Conservation (phyloP, 2,113 vertebrate species). For the Chiloscyllium plagiosum region DNA sequence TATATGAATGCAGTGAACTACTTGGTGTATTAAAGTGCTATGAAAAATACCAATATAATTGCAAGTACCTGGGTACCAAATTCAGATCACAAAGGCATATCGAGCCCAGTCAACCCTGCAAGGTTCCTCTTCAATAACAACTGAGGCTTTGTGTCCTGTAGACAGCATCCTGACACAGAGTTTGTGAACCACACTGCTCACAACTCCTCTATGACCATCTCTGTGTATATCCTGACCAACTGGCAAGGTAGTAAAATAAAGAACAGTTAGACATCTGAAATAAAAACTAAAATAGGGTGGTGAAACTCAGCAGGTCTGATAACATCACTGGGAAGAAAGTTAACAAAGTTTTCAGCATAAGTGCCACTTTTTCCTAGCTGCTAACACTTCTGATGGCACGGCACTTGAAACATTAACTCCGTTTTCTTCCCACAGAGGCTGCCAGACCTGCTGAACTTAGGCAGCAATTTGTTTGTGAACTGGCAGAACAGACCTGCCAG, state of each 20-base stretch:
- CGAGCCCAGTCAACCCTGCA: neutral
- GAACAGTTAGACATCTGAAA: no score
- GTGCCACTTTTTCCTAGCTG: no score
- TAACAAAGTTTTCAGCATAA: no score
- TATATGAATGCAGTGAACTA: neutral
- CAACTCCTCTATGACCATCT: neutral
- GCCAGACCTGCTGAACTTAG: no score
- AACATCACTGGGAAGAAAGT: no score
- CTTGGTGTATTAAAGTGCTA: neutral
- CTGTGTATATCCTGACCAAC: neutral
- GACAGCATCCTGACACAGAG: neutral
- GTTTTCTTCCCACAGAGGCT: no score
- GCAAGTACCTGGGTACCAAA: neutral
- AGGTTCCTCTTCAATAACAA: neutral
- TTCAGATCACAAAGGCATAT: neutral
- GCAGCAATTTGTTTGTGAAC: no score
- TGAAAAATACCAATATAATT: neutral
- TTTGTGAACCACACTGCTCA: neutral
- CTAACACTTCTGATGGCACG: no score
- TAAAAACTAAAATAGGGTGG: no score
- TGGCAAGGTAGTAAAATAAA: neutral
- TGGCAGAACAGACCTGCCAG: neutral
- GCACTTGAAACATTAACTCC: no score
- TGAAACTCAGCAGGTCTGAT: no score
- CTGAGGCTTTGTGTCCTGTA: neutral